Base-by-base conservation (phyloP, 2,113 vertebrate genomes). In the Lasiurus borealis region DNA sequence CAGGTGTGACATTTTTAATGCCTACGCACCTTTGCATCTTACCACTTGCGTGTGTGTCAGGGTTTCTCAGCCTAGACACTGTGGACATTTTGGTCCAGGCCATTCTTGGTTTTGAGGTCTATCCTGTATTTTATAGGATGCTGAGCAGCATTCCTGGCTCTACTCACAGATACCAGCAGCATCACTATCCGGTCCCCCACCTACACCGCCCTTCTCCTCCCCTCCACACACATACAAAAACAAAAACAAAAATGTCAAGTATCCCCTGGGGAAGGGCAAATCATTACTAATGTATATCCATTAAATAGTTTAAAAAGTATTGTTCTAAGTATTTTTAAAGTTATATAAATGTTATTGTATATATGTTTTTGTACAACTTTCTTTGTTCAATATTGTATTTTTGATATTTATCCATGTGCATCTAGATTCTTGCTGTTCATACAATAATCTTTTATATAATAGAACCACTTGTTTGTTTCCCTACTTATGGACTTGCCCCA, bases 1-100 rank as follows among this genome's bases (percentile, higher is more conserved):
- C 44, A 48, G n/a, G 3, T 40, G 25, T 88, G 48, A 27, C 31
- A 2, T 62, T 11, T 64, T 18, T 50, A 29, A 34, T 29, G 10
- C 23, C 44, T 12, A 0, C 1, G 0, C 25, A 0, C 23, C 27
- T 36, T 82, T 78, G 50, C n/a, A 1, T 88, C 48, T 54, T 73
- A 3, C 59, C 34, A 40, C 31, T 10, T 36, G 12, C 4, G 3
- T n/a, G 1, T 9, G 0, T 10, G 1, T 10, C 68, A n/a, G 12
- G 16, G 36, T 36, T 44, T 54, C 36, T 90, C 57, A 16, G 0
- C 34, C 21, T 25, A 40, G 69, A 62, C 54, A 15, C 78, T 31
- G 1, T 7, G 52, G 57, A 19, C 48, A 14, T 44, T 73, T 66
- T 21, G 2, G 13, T 36, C 25, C 25, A 0, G 40, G n/a, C 72